A percentile compares a stretch with the other conserved stretches of the same genome.
Conservation (phyloP, 2,797 vertebrate species). For the Florisuga fusca region DNA sequence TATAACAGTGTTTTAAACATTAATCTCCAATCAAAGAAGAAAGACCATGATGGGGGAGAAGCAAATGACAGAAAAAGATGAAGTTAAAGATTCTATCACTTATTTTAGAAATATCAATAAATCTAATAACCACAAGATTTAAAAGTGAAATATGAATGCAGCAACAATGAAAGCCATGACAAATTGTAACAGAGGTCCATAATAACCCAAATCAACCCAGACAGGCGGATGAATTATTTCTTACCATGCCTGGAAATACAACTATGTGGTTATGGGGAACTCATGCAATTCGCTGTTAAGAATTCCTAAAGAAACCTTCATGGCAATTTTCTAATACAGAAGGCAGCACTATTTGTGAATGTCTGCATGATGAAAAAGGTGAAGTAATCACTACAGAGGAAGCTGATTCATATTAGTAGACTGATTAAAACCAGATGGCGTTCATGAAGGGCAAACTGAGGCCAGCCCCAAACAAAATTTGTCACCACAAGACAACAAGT, state of each 20-base stretch:
- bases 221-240: not conserved
- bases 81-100: not conserved
- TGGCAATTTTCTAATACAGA: not conserved
- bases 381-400: not conserved
- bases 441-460: not conserved
- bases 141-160: not conserved
- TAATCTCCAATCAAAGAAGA: not conserved
- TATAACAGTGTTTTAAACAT: not conserved
- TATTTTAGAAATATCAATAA: not conserved
- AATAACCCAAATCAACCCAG: not conserved
- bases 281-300: rapidly evolving
- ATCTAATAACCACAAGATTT: not conserved
- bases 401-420: not conserved
- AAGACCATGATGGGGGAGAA: not conserved
- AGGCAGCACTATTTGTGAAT: not conserved
- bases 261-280: not conserved
- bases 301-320: not conserved
- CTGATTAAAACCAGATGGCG: not conserved
- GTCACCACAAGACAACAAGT: not conserved
- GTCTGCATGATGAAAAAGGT: not conserved
- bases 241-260: not conserved
- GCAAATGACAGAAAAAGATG: not conserved
- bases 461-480: not conserved
- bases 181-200: not conserved
- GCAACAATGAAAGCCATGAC: not conserved